A percentile compares a stretch with the other conserved stretches of the same genome.
These are phyloP conservation scores for Idaea straminata DNA, from an alignment of 2,888 invertebrate genomes.

Conservation along the genomic window DNA sequence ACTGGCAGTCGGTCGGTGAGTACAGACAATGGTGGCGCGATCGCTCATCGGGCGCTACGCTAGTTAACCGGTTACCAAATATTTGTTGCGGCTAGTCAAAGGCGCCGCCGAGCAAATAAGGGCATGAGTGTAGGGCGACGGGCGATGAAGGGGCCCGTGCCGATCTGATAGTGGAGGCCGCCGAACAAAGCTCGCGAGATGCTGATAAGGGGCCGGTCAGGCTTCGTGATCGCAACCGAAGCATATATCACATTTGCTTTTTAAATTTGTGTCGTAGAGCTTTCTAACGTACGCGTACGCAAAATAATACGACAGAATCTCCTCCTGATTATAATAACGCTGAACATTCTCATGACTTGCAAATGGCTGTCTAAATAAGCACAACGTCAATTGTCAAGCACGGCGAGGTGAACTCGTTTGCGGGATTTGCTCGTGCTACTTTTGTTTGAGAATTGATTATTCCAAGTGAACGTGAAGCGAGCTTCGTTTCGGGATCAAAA, in stretches of 20 bases:
- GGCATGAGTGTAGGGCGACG: constrained; percentile 40
- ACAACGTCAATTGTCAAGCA: constrained; percentile 61
- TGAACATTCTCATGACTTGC: constrained; percentile 51
- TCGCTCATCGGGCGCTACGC: constrained; percentile 69
- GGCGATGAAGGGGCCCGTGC: constrained; percentile 42
- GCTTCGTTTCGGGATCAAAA: constrained; percentile 44
- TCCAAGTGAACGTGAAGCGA: constrained; percentile 40
- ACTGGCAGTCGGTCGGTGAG: constrained; percentile 56
- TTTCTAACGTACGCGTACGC: constrained; percentile 9
- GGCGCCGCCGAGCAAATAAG: constrained; percentile 66
- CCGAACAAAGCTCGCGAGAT: constrained; percentile 62
- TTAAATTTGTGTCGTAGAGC: constrained; percentile 32
- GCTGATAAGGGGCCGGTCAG: constrained; percentile 53
- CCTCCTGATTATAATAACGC: constrained; percentile 6
- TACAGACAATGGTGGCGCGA: constrained; percentile 68
- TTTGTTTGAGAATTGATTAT: constrained; percentile 49
- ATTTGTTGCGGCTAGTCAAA: constrained; percentile 71
- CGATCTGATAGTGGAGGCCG: constrained; percentile 63
- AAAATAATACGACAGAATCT: background rate
- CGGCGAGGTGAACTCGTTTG: constrained; percentile 49
- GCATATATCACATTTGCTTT: constrained; percentile 52
- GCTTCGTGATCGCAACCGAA: constrained; percentile 51
- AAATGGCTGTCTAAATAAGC: constrained; percentile 66
- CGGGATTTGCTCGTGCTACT: constrained; percentile 36
- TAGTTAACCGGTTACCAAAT: constrained; percentile 74